Base-by-base conservation (phyloP, 2,888 invertebrate genomes). In the Trissoscelio sp. region DNA sequence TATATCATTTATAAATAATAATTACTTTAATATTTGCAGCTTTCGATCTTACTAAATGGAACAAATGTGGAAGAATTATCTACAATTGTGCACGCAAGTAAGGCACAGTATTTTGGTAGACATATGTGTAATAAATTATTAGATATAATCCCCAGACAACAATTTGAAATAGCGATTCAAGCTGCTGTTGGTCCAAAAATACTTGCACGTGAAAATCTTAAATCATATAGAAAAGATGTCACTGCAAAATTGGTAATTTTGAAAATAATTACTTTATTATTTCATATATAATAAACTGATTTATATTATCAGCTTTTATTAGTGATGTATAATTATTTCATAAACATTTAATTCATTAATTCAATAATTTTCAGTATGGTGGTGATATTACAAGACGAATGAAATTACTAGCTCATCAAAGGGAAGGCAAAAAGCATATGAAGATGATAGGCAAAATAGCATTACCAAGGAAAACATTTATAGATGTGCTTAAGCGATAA, bases 391-490 rank as follows among this genome's bases (percentile, higher is more conserved):
- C 97, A 0, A 93, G 99, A 86, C 94, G 95, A 89, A 97, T 95
- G 93, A 99, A 99, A 91, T 92, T 99, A 31, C 91, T 99, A 16
- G 95, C 95, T 81, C 94, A 96, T 88, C 99, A 99, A 92, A 94
- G 96, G 0, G 98, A 98, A 87, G 99, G 99, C 5, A 99, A 99
- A 91, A 97, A 97, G 91, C 95, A 95, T 91, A 96, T 99, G 97
- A 94, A 96, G 88, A 95, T 95, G 93, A 93, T 98, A 78, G 98
- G 98, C 55, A 97, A 97, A 89, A 96, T 99, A 84, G 94, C 96
- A 87, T 93, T 99, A 85, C 98, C 99, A 1, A 94, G 97, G 90
- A 96, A 99, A 90, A 97, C 98, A 0, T 99, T 99, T 91, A 96
- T 99, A 85, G 95, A 97, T 92, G 95, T 98, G 67, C 92, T 99